Evolutionary conservation across 2,113 vertebrate species (phyloP).

Genomic region (Phalacrocorax aristotelis): DNA sequence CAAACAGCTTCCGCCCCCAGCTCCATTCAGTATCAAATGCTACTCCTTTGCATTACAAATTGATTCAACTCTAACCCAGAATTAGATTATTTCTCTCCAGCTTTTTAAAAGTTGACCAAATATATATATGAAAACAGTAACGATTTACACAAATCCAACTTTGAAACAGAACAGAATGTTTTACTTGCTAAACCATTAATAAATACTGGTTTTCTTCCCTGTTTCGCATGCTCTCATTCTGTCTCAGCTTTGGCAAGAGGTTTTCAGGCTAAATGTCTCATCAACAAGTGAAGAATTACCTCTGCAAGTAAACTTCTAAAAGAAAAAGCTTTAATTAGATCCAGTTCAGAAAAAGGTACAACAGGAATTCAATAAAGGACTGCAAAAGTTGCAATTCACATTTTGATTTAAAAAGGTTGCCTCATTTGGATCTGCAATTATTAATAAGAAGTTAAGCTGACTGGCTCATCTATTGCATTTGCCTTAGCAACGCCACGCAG

Average conservation of each 20-base stretch:
- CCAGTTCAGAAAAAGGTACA: neutral
- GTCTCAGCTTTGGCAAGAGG: conserved; percentile 49
- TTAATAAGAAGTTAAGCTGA: too few relatives aligned
- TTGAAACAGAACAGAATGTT: neutral
- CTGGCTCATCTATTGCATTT: fast-evolving
- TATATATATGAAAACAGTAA: neutral
- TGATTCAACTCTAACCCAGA: neutral
- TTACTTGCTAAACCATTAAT: neutral
- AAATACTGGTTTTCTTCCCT: conserved; percentile 20
- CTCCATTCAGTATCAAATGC: neutral
- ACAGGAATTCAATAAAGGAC: neutral
- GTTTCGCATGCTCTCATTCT: conserved; percentile 58
- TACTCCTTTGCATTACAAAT: neutral
- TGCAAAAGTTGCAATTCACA: neutral
- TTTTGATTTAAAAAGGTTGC: neutral
- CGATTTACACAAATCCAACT: neutral
- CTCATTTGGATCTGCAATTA: neutral
- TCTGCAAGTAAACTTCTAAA: neutral
- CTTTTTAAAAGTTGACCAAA: neutral
- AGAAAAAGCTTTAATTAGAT: neutral
- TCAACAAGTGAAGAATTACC: neutral
- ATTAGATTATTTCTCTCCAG: neutral
- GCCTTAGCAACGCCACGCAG: fast-evolving
- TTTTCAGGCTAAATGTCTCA: neutral
- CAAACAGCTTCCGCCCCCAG: neutral